Evolutionary conservation across 2,888 invertebrate genomes (phyloP).

Genomic region (Ethmia dodecea): DNA sequence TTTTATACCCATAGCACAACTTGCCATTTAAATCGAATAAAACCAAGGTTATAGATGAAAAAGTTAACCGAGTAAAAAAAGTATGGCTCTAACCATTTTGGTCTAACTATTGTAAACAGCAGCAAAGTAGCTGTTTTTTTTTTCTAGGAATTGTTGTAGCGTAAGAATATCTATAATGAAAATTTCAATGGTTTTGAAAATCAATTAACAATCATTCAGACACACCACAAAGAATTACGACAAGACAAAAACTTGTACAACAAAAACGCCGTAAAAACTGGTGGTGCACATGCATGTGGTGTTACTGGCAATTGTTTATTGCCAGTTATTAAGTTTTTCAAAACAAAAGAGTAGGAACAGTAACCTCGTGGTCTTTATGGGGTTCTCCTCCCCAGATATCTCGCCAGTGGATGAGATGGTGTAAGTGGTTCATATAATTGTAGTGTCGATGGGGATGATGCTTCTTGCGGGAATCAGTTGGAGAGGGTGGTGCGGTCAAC

Average conservation of each 20-base stretch:
- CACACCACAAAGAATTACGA: conserved; percentile 1
- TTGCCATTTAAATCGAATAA: conserved; percentile 12
- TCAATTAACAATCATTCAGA: too few species aligned
- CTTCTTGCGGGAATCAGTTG: conserved; percentile 67
- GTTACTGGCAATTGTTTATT: background rate
- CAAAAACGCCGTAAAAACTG: conserved; percentile 4
- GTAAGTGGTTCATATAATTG: conserved; percentile 67
- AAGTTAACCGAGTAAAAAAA: conserved; percentile 2
- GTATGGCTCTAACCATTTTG: background rate
- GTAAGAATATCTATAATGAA: too few species aligned
- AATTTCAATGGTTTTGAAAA: too few species aligned
- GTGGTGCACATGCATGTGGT: conserved; percentile 9
- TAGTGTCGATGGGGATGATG: conserved; percentile 57
- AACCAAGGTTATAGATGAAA: conserved; percentile 18
- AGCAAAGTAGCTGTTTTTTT: too few species aligned
- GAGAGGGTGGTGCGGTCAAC: conserved; percentile 69
- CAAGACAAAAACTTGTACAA: conserved; percentile 2
- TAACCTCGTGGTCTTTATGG: conserved; percentile 64
- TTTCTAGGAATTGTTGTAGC: too few species aligned
- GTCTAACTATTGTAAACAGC: background rate
- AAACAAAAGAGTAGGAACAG: conserved; percentile 6
- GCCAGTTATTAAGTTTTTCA: too few species aligned
- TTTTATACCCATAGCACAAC: background rate
- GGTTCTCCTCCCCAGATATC: conserved; percentile 71
- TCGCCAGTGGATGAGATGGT: conserved; percentile 68